Evolutionary conservation across 2,113 vertebrate species (phyloP), one percentile per base, ranked within the genome.

Genomic region (Calidris pygmaea): DNA sequence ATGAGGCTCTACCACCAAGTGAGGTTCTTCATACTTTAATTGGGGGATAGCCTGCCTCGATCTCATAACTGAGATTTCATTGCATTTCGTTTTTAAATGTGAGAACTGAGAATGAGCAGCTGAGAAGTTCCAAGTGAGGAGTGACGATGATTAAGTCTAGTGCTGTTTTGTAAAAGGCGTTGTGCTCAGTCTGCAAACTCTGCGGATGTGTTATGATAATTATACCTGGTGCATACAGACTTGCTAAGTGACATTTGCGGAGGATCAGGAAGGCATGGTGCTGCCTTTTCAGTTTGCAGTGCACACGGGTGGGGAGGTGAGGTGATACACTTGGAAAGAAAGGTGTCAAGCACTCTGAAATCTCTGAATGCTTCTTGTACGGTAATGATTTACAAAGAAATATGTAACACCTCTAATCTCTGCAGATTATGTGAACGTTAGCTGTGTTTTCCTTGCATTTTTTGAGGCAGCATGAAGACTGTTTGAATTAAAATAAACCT

Each of bases 1-100:
- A 99, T n/a, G 99, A 99, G 97, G 99, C 99, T 73, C 98, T 99
- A 29, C 99, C 99, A 83, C 99, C 99, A 98, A 99, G 99, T 99
- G 98, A 99, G 99, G 96, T 96, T 77, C 91, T 85, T 77, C 65
- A 43, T 68, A 6, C 66, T 95, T 82, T 95, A 62, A 32, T 1
- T 48, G 48, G 43, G 82, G 59, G 39, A 19, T 84, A 22, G 39
- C 22, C 76, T 84, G 41, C 55, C 39, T 84, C 65, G 5, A n/a
- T 62, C 39, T 90, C 55, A 37, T 45, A 56, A 30, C 60, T 73
- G 68, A 71, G 50, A 55, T 65, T 27, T 78, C 34, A 19, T 60
- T 85, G 6, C 9, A 1, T 77, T 93, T 85, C 17, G 12, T 45
- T 58, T 37, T 35, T 29, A 45, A 72, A 19, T 68, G 60, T 0